phyloP scores from a whole-genome alignment of 2,113 vertebrate species.

The Oostethus manadensis region DNA sequence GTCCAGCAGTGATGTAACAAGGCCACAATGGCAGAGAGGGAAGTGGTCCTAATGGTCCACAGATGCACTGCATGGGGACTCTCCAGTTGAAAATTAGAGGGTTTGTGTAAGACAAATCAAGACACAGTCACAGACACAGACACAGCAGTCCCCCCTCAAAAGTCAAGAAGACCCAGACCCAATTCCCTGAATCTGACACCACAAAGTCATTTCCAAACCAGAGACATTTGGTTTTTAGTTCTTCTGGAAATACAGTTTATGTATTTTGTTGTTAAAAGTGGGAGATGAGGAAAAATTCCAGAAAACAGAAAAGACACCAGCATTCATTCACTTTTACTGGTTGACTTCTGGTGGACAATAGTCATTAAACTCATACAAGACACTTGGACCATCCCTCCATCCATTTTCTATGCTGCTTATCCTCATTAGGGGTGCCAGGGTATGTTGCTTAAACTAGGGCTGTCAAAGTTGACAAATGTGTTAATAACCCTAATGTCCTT shows the following conservation, averaged over 20 bases:
- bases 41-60: conserved; percentile 56
- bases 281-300: too few species aligned
- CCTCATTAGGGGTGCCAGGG: too few species aligned
- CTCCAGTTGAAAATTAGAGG: conserved; percentile 54
- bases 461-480: too few species aligned
- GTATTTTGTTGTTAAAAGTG: too few species aligned
- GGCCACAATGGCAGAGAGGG: conserved; percentile 42
- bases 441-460: too few species aligned
- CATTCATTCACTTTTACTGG: background rate
- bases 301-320: background rate
- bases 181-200: conserved; percentile 51
- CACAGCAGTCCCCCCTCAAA: conserved; percentile 24
- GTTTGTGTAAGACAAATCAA: conserved; percentile 31
- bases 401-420: too few species aligned
- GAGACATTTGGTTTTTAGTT: conserved; percentile 26
- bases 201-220: conserved; percentile 38
- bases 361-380: too few species aligned
- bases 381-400: too few species aligned
- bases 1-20: conserved; percentile 45
- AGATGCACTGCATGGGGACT: conserved; percentile 58
- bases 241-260: conserved; percentile 7
- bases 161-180: conserved; percentile 24
- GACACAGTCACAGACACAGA: too few species aligned
- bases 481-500: too few species aligned
- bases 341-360: background rate